phyloP scores from a whole-genome alignment of 2,888 invertebrate species.

The Leptogaster cylindrica region DNA sequence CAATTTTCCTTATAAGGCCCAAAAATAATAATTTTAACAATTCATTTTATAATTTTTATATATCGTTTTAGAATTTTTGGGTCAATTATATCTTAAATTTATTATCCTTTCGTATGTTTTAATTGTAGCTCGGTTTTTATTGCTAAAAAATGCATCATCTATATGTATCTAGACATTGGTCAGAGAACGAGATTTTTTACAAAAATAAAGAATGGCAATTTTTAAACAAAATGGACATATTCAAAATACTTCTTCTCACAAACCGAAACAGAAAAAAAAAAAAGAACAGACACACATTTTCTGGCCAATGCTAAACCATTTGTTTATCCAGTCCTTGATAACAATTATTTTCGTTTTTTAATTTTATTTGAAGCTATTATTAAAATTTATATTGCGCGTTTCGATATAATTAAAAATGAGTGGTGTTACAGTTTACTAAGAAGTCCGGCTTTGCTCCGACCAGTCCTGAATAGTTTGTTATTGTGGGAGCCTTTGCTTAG shows the following conservation, averaged over 20 bases:
- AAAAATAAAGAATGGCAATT: background rate
- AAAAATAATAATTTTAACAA: conserved; percentile 25
- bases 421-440: conserved; percentile 17
- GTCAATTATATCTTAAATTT: conserved; percentile 31
- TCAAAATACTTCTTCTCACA: too few species aligned
- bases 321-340: conserved; percentile 9
- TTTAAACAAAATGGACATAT: too few species aligned
- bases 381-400: conserved; percentile 31
- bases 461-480: background rate
- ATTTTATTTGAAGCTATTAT: conserved; percentile 28
- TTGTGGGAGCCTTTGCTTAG: background rate
- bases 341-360: too few species aligned
- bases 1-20: conserved; percentile 42
- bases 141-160: conserved; percentile 24
- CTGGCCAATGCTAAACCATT: conserved; percentile 6
- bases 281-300: too few species aligned
- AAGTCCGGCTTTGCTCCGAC: conserved; percentile 16
- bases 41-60: conserved; percentile 27
- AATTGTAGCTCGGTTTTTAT: conserved; percentile 27
- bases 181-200: background rate
- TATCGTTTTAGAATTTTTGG: conserved; percentile 37
- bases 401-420: conserved; percentile 21
- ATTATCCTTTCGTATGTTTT: conserved; percentile 31
- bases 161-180: background rate
- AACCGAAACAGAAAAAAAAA: conserved; percentile 8